These are phyloP conservation scores for Drosophila pandora DNA, from an alignment of 1,140 invertebrate genomes.

Conservation along the genomic window DNA sequence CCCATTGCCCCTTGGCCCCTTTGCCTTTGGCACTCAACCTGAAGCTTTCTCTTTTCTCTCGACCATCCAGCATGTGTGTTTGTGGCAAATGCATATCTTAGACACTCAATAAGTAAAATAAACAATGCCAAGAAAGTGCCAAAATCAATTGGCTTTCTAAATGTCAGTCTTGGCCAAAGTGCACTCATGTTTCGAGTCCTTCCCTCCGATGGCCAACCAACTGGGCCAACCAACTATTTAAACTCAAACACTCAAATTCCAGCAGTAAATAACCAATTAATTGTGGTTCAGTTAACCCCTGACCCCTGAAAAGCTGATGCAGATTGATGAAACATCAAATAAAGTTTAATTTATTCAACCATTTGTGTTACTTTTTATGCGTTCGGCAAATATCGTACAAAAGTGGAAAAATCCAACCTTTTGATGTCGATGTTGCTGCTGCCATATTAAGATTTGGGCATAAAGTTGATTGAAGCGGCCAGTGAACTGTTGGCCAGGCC, in stretches of 20 bases:
- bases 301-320: slow-evolving; percentile 11
- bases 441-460: slow-evolving; percentile 36
- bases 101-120: slow-evolving; percentile 68
- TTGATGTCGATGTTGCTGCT: slow-evolving; percentile 20
- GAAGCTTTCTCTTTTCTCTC: neutral
- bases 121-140: slow-evolving; percentile 66
- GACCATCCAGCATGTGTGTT: slow-evolving; percentile 6
- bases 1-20: neutral
- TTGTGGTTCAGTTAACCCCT: slow-evolving; percentile 26
- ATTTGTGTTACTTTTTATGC: slow-evolving; percentile 22
- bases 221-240: slow-evolving; percentile 27
- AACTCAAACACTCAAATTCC: neutral
- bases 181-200: slow-evolving; percentile 29
- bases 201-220: slow-evolving; percentile 2
- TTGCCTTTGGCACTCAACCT: neutral
- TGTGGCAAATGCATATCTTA: slow-evolving; percentile 60
- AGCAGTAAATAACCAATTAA: slow-evolving; percentile 38
- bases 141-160: slow-evolving; percentile 65
- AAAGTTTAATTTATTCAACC: slow-evolving; percentile 36
- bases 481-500: slow-evolving; percentile 38
- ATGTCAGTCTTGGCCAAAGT: slow-evolving; percentile 44
- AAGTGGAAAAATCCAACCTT: slow-evolving; percentile 13
- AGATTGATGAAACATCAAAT: slow-evolving; percentile 34
- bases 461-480: slow-evolving; percentile 42
- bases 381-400: neutral